Base-by-base conservation (phyloP, 2,797 vertebrate species). In the Cephalopachus bancanus region DNA sequence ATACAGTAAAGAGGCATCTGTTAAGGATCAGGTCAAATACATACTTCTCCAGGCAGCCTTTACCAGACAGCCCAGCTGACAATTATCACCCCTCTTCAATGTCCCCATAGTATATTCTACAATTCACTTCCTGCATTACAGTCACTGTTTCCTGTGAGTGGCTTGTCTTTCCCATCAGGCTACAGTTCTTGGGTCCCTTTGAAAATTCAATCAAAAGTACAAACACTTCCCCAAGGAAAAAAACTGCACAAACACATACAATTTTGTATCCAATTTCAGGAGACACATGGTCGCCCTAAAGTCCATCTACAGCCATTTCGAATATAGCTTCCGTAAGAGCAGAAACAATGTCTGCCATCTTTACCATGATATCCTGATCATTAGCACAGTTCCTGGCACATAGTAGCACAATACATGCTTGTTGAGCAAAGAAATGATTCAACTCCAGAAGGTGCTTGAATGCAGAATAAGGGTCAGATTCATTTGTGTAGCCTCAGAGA, bases 141-240 rank as follows among this genome's bases (percentile, higher is more conserved):
- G 22, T 59, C 64, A 93, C 44, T 44, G 26, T 91, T 74, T 78
- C 55, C n/a, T 26, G 49, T 30, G 53, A 84, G 74, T 57, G 33
- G 6, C 37, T 91, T 86, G 57, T 72, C 83, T 92, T 72, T 94
- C 74, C 69, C 84, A 84, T 30, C 51, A 93, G 79, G 74, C n/a
- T 84, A 83, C 59, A 69, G 62, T n/a, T 59, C 26, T 55, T 76
- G 44, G 30, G 33, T 7, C 17, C 17, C 53, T 89, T 69, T 76
- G 55, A 92, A 93, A 94, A 81, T 92, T 55, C 22, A 53, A 62
- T 79, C 92, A n/a, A 78, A 93, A 15, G n/a, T 59, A 71, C 49
- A 95, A 96, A 97, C 4, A 69, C 10, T 49, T 91, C 62, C 19
- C 30, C 74, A 88, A 79, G n/a, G 10, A 5, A 26, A 30, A 78